phyloP scores from a whole-genome alignment of 2,797 vertebrate genomes.

The Leucoraja ocellata region DNA sequence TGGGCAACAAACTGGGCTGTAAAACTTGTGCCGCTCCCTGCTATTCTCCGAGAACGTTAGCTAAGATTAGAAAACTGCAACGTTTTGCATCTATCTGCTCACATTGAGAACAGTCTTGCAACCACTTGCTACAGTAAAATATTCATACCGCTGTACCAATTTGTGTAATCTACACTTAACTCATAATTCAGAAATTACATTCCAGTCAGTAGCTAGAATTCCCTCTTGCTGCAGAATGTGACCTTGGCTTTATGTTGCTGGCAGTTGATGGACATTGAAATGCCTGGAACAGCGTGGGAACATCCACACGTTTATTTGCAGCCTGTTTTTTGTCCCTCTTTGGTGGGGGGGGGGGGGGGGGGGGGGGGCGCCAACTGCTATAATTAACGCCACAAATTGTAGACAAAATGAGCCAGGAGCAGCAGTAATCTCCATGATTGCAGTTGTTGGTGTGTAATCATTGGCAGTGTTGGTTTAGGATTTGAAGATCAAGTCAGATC shows the following conservation, averaged over 20 bases:
- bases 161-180: conserved; percentile 10
- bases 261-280: background rate
- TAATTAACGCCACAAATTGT: background rate
- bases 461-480: background rate
- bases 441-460: background rate
- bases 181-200: conserved; percentile 20
- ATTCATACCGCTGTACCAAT: background rate
- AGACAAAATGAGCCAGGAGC: background rate
- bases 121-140: background rate
- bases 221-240: conserved; percentile 1
- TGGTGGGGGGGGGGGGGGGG: no score
- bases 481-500: background rate
- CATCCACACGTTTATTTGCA: background rate
- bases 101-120: background rate
- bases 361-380: background rate
- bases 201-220: conserved; percentile 28
- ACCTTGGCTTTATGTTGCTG: conserved; percentile 4
- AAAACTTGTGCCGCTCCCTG: background rate
- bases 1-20: background rate
- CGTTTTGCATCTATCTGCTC: background rate
- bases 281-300: conserved; percentile 14
- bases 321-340: background rate
- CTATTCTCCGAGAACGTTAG: background rate
- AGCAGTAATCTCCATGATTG: background rate
- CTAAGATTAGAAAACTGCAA: background rate